A percentile compares a stretch with the other conserved stretches of the same genome.
Conservation (phyloP, 2,113 vertebrate species). For the Aviceda subcristata region DNA sequence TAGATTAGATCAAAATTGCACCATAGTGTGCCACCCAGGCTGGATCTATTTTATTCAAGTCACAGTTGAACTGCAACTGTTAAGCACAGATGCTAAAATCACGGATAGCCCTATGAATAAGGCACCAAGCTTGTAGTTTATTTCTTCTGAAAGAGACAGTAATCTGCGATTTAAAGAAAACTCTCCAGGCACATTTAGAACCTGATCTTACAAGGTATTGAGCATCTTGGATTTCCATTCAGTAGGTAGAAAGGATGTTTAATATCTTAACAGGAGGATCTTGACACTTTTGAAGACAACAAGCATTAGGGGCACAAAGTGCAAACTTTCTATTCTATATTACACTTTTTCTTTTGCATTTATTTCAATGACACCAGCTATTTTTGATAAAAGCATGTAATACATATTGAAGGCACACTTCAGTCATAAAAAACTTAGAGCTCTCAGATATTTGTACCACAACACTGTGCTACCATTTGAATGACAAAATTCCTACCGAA, state of each 20-base stretch:
- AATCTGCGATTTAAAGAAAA: not conserved
- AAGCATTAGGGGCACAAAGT: not conserved
- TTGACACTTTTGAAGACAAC: not conserved
- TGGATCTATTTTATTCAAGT: not conserved
- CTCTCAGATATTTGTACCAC: not conserved
- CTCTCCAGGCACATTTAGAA: not conserved
- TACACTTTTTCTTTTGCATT: not conserved
- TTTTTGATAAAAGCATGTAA: not conserved
- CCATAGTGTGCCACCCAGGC: not conserved
- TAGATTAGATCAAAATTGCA: not conserved
- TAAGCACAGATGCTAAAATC: not conserved
- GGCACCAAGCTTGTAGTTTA: not conserved
- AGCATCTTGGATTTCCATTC: not conserved
- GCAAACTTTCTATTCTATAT: not conserved
- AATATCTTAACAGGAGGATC: not conserved
- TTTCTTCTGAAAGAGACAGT: not conserved
- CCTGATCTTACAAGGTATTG: not conserved
- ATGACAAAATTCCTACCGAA: not conserved
- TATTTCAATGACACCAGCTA: not conserved
- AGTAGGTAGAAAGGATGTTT: not conserved
- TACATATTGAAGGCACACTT: not conserved
- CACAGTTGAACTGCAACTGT: not conserved
- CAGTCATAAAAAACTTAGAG: not conserved
- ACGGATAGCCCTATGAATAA: not conserved
- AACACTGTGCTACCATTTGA: not conserved